Evolutionary conservation across 2,797 vertebrate genomes (phyloP).

Genomic region (Eleutherodactylus coqui): DNA sequence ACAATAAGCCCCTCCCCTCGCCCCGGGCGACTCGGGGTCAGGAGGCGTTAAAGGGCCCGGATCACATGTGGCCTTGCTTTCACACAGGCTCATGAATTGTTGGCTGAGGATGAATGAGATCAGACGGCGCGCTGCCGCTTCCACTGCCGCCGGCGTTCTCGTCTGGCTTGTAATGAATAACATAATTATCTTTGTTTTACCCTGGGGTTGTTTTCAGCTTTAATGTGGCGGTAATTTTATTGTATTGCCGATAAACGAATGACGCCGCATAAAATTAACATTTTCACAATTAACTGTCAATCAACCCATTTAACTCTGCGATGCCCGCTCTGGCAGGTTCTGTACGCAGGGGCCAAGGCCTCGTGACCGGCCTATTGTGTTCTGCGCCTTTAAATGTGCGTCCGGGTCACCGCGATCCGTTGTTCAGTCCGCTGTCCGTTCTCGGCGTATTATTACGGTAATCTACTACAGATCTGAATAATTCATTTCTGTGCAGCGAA

Average conservation of each 20-base stretch:
- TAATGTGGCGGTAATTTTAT: constrained; percentile 73
- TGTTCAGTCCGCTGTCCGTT: not conserved
- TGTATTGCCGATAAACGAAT: constrained; percentile 74
- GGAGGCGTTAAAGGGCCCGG: not conserved
- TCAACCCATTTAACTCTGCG: constrained; percentile 64
- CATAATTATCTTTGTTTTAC: constrained; percentile 71
- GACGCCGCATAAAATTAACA: constrained; percentile 71
- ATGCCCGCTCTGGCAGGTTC: not conserved
- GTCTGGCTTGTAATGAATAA: constrained; percentile 66
- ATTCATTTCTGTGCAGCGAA: not conserved
- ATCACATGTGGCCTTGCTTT: not conserved
- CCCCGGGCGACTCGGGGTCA: not conserved
- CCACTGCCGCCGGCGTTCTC: not conserved
- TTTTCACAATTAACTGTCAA: constrained; percentile 72
- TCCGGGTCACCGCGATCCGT: not conserved
- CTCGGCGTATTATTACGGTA: not conserved
- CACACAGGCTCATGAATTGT: not conserved
- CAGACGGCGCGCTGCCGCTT: not conserved
- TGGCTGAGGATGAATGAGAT: constrained; percentile 1
- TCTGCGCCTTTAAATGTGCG: not conserved
- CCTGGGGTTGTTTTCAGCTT: constrained; percentile 71
- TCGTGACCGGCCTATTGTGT: not conserved
- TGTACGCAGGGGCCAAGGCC: not conserved
- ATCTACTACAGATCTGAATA: not conserved
- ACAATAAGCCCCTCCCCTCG: not conserved